Conservation (phyloP, 2,113 vertebrate species). For the Hippocampus comes region DNA sequence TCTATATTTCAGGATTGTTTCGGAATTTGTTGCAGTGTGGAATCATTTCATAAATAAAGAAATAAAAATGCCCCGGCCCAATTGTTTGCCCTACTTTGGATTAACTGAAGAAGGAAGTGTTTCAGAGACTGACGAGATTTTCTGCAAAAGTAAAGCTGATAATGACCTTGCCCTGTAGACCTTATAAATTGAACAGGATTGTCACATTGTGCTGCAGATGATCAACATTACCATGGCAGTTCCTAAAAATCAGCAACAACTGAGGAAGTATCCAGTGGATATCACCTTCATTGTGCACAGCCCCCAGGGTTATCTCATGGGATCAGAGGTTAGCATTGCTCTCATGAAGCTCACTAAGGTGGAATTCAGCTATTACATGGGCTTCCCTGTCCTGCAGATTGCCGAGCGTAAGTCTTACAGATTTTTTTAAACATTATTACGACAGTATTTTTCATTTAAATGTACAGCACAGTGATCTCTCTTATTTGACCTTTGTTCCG, state of each 20-base stretch:
- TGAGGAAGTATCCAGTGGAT: constrained; percentile 80
- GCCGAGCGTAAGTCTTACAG: constrained; percentile 87
- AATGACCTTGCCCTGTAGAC: background rate
- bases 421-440: background rate
- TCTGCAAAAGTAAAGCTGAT: constrained; percentile 1
- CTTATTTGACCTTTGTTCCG: background rate
- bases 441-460: background rate
- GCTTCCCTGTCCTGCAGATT: constrained; percentile 91
- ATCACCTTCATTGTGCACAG: constrained; percentile 80
- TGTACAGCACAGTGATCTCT: background rate
- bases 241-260: constrained; percentile 47
- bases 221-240: constrained; percentile 81
- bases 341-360: constrained; percentile 85
- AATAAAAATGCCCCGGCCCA: constrained; percentile 1
- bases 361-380: constrained; percentile 96
- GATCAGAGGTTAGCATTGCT: constrained; percentile 84
- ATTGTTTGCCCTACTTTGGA: constrained; percentile 10
- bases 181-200: background rate
- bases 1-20: constrained; percentile 31
- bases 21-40: constrained; percentile 8
- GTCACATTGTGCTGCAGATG: constrained; percentile 72
- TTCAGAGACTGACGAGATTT: constrained; percentile 3
- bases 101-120: constrained; percentile 9
- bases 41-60: constrained; percentile 17
- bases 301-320: constrained; percentile 74